Evolutionary conservation across 2,888 invertebrate species (phyloP), one percentile per base, ranked within the genome.

Genomic region (Germaria angustata): DNA sequence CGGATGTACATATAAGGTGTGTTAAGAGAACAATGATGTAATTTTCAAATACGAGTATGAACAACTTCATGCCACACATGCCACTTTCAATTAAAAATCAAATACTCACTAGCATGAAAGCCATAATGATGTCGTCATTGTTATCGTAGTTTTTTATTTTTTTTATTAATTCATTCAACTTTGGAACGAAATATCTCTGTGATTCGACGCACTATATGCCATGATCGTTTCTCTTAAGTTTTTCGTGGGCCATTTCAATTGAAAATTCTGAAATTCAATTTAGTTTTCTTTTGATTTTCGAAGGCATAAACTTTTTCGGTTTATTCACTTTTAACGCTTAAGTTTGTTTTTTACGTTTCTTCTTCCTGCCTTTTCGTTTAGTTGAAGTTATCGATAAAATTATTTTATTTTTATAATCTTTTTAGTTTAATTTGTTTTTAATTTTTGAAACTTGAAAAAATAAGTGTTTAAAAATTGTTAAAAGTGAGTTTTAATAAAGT

Each of bases 261-360:
- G 3, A 66, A 66, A 59, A 53, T 80, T 73, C n/a, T 73, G 28
- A 59, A 41, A 78, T 63, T 63, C 36, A 44, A 32, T 63, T 81
- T 17, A 81, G 81, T 81, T 81, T 81, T 72, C 68, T 78, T 77
- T 81, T 72, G 68, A 68, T 53, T 77, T 81, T 78, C 39, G 73
- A 81, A 72, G 51, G 63, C 46, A 73, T 41, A 71, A 61, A 57
- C 20, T 41, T 61, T 51, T 63, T 73, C 49, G 39, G 49, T 55
- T 79, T 79, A 65, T 78, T 59, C 65, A 59, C 65, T 79, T 77
- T n/a, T 57, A 71, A 71, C 65, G 59, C 20, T 76, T 80, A 22
- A 65, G 39, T 76, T 80, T 51, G 34, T 55, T 80, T 53, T 73
- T 75, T 75, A 32, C 39, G 6, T 13, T 59, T 61, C 20, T 55